Conservation (phyloP, 2,888 invertebrate genomes). For the Folsomia manolachei region DNA sequence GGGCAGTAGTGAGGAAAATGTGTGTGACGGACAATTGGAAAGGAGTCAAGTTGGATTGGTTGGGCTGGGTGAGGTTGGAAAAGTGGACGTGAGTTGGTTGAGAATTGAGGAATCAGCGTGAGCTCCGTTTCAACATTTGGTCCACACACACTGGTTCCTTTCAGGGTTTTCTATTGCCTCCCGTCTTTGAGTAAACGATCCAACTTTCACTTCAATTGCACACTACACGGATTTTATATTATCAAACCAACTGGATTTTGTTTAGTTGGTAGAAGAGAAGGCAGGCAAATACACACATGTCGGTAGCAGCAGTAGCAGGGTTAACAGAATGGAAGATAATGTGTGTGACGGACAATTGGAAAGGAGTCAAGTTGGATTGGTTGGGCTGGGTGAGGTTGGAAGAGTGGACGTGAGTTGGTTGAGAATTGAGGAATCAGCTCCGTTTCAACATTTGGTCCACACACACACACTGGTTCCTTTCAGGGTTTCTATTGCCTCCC, state of each 20-base stretch:
- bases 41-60: background rate
- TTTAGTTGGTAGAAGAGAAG: too few relatives aligned
- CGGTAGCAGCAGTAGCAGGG: background rate
- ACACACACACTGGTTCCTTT: background rate
- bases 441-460: background rate
- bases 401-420: background rate
- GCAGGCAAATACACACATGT: background rate
- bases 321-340: too few relatives aligned
- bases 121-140: background rate
- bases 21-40: conserved; percentile 3
- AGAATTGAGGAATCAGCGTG: background rate
- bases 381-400: background rate
- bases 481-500: too few relatives aligned
- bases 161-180: too few relatives aligned
- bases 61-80: background rate
- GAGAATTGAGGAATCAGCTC: background rate
- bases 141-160: background rate
- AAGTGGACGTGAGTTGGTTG: background rate
- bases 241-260: too few relatives aligned
- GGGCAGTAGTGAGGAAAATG: too few relatives aligned
- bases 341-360: conserved; percentile 3
- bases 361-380: background rate
- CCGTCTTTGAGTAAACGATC: background rate
- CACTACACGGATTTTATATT: background rate
- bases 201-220: conserved; percentile 2